These are phyloP conservation scores for Arremon aurantiirostris DNA, from an alignment of 2,797 vertebrate species.

Conservation along the genomic window DNA sequence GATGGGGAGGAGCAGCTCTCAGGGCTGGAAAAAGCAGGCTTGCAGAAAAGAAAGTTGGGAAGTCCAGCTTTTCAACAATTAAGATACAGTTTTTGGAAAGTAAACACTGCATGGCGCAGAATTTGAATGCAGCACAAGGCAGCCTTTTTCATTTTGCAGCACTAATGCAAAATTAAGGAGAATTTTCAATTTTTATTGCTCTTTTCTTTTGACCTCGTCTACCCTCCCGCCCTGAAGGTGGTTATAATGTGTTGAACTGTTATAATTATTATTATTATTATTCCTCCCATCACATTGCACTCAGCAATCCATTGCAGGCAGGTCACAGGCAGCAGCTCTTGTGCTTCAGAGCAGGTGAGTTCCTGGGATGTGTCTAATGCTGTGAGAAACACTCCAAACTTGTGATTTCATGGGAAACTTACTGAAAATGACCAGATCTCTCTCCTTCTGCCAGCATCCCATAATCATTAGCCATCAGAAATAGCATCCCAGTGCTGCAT, in stretches of 20 bases:
- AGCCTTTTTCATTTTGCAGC: neutral
- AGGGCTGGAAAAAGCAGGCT: neutral
- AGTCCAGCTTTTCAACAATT: neutral
- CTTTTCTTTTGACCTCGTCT: neutral
- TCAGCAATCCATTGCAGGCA: neutral
- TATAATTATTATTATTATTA: neutral
- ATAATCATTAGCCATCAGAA: neutral
- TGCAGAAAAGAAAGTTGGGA: neutral
- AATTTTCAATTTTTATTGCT: neutral
- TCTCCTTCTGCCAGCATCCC: neutral
- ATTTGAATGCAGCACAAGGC: neutral
- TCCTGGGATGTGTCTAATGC: neutral
- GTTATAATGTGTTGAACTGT: neutral
- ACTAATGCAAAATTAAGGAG: neutral
- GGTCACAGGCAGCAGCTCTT: accelerated
- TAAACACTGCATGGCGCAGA: neutral
- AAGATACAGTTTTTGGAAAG: neutral
- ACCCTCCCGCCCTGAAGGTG: accelerated
- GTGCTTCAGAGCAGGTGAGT: neutral
- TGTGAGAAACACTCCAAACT: neutral
- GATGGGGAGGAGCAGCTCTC: neutral
- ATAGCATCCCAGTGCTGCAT: neutral
- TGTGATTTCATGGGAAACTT: neutral
- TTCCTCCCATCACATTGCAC: neutral
- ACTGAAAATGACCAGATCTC: neutral